Percentiles rank a stretch among this genome's conserved stretches.
Conservation (phyloP, 2,797 vertebrate species). For the Tolypeutes matacus region DNA sequence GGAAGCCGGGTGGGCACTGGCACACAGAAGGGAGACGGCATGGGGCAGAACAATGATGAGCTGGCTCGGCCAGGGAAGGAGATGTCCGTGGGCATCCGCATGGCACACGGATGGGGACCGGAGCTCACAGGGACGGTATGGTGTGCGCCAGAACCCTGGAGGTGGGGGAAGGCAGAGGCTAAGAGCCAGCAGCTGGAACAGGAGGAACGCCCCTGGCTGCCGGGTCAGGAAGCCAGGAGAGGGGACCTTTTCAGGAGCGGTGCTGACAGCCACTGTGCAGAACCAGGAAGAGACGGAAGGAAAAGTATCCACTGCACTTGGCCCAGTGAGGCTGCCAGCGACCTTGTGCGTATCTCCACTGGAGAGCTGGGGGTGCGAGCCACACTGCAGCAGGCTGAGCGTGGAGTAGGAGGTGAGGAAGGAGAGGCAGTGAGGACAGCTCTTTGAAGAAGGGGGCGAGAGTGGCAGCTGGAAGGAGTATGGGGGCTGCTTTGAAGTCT, state of each 20-base stretch:
- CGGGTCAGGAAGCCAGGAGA: not conserved
- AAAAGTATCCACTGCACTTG: conserved; percentile 22
- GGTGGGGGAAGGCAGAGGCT: no score
- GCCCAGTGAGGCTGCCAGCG: not conserved
- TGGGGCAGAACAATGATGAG: not conserved
- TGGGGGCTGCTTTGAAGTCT: not conserved
- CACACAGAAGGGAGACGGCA: not conserved
- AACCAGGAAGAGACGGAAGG: not conserved
- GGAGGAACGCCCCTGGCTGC: no score
- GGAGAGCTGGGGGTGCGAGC: not conserved
- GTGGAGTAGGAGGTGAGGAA: not conserved
- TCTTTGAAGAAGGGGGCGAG: not conserved
- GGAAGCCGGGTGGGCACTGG: not conserved
- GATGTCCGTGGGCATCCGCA: not conserved
- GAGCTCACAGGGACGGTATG: no score
- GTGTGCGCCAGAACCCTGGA: no score
- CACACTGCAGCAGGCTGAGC: not conserved
- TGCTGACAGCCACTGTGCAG: not conserved
- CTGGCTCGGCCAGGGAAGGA: not conserved
- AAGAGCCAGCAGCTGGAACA: no score
- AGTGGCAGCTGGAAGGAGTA: not conserved
- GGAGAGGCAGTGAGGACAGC: not conserved
- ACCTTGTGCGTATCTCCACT: conserved; percentile 37
- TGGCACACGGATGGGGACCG: not conserved
- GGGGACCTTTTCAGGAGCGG: not conserved